phyloP scores from a whole-genome alignment of 2,797 vertebrate genomes.

The Neoniphon sammara region DNA sequence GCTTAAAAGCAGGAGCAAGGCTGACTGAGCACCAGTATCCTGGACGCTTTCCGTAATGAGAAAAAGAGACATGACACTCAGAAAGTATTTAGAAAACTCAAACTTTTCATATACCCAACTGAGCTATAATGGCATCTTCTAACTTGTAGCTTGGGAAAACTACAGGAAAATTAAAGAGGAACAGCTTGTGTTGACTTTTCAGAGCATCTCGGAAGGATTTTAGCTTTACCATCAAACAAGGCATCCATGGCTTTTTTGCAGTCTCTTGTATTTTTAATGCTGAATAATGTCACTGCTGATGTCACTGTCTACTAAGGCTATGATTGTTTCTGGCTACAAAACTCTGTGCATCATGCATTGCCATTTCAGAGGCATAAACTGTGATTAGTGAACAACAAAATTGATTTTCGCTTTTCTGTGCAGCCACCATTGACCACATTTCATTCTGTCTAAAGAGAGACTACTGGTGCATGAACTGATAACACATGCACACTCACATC shows the following conservation, averaged over 20 bases:
- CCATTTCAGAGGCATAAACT: conserved; percentile 15
- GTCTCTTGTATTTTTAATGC: too few relatives aligned
- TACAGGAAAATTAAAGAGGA: conserved; percentile 10
- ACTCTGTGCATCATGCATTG: not conserved
- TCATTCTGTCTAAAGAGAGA: conserved; percentile 27
- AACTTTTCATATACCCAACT: conserved; percentile 52
- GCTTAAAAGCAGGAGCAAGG: conserved; percentile 44
- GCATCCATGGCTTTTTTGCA: not conserved
- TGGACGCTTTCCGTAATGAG: conserved; percentile 57
- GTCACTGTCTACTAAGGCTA: too few relatives aligned
- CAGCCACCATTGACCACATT: conserved; percentile 20
- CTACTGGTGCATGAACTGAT: conserved; percentile 6
- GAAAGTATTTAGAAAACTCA: conserved; percentile 44
- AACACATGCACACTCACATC: conserved; percentile 38
- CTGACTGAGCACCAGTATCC: conserved; percentile 51
- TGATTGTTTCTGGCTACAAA: not conserved
- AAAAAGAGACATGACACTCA: conserved; percentile 50
- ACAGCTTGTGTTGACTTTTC: not conserved
- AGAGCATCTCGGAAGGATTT: not conserved
- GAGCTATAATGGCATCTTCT: conserved; percentile 13
- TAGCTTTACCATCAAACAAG: not conserved
- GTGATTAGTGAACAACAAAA: conserved; percentile 15
- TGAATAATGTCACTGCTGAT: too few relatives aligned
- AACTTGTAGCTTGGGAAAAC: conserved; percentile 14
- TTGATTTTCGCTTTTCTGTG: conserved; percentile 2